Percentiles rank a stretch among this genome's conserved stretches.
Evolutionary conservation across 2,113 vertebrate genomes (phyloP).

Genomic region (Sigmodon hispidus): DNA sequence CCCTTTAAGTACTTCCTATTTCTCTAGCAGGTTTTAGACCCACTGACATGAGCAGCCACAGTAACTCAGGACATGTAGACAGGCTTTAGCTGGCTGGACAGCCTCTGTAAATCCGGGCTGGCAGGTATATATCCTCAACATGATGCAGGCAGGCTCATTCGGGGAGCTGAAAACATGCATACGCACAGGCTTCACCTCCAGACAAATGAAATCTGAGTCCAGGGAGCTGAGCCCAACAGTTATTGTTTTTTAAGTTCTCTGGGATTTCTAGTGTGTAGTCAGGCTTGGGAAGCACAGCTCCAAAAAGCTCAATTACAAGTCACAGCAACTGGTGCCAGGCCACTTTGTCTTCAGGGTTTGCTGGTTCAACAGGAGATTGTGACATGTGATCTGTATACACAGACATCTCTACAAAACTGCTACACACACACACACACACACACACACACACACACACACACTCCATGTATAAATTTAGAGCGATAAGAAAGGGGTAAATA

Average conservation of each 20-base stretch:
- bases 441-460: neutral
- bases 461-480: neutral
- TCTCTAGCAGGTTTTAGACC: slow-evolving; percentile 16
- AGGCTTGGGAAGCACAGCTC: neutral
- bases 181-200: neutral
- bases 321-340: neutral
- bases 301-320: neutral
- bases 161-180: neutral
- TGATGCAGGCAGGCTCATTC: neutral
- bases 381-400: neutral
- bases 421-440: neutral
- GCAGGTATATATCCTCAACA: neutral
- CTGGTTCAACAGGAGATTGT: neutral
- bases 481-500: neutral
- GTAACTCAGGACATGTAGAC: neutral
- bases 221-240: neutral
- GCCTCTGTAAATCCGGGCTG: neutral
- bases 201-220: neutral
- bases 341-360: neutral
- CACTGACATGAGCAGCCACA: neutral
- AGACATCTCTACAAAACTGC: neutral
- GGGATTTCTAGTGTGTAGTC: neutral
- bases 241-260: neutral
- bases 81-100: neutral
- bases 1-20: neutral